These are phyloP conservation scores for Myotis brandtii DNA, from an alignment of 2,113 vertebrate genomes.

Conservation along the genomic window DNA sequence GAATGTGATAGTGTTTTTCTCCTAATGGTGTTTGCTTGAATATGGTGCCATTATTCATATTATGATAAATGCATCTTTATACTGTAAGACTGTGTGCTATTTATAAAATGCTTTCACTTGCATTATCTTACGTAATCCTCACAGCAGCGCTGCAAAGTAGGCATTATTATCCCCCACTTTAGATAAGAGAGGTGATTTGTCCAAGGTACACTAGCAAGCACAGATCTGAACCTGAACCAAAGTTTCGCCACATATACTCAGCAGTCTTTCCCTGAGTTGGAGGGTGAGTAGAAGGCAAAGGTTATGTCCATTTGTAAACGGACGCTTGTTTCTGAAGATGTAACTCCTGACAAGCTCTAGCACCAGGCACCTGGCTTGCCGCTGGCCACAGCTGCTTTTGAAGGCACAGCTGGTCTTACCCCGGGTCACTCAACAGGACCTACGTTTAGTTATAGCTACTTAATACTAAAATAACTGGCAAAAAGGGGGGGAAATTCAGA, in stretches of 20 bases:
- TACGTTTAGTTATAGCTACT: background rate
- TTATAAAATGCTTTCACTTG: conserved; percentile 60
- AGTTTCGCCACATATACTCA: background rate
- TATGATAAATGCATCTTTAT: conserved; percentile 65
- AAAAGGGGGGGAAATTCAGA: background rate
- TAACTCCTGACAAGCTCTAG: background rate
- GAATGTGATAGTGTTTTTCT: conserved; percentile 5
- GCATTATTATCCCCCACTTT: conserved; percentile 19
- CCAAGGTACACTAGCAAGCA: conserved; percentile 5
- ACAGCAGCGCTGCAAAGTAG: conserved; percentile 13
- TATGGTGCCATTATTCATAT: conserved; percentile 49
- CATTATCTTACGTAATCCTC: conserved; percentile 60
- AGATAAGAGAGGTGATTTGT: conserved; percentile 63
- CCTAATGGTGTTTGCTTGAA: conserved; percentile 54
- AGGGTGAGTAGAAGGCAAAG: background rate
- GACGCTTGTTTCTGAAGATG: conserved; percentile 26
- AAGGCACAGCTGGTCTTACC: background rate
- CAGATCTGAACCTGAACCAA: conserved; percentile 36
- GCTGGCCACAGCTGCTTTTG: background rate
- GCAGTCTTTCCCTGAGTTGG: background rate
- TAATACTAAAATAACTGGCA: conserved; percentile 4
- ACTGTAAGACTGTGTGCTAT: conserved; percentile 51
- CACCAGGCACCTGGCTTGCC: background rate
- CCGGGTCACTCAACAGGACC: background rate
- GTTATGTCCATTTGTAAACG: background rate